Evolutionary conservation across 1,140 invertebrate species (phyloP).

Genomic region (Agrilus planipennis): DNA sequence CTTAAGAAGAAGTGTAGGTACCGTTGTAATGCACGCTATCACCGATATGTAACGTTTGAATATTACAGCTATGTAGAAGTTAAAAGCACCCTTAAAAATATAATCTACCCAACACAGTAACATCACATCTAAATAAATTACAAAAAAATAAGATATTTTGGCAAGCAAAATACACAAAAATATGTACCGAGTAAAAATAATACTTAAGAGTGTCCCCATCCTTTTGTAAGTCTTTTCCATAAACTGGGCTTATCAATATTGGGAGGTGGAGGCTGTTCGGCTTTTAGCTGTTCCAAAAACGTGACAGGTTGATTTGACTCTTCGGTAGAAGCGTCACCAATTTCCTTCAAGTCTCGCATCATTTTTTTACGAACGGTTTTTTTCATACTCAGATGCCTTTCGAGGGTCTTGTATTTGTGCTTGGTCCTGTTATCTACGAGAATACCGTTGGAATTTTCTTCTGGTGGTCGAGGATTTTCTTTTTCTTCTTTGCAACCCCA

Average conservation of each 20-base stretch:
- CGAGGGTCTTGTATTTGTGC: slow-evolving; percentile 51
- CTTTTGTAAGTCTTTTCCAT: slow-evolving; percentile 33
- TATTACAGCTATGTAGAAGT: no score
- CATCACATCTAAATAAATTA: no score
- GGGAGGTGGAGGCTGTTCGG: slow-evolving; percentile 31
- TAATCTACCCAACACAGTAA: no score
- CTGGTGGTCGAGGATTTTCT: slow-evolving; percentile 20
- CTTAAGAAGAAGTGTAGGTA: no score
- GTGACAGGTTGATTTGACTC: slow-evolving; percentile 13
- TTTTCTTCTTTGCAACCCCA: slow-evolving; percentile 25
- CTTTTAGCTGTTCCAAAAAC: slow-evolving; percentile 32
- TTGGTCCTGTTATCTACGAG: slow-evolving; percentile 23
- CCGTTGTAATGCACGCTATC: no score
- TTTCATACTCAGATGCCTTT: slow-evolving; percentile 75
- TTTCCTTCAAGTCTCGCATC: slow-evolving; percentile 58
- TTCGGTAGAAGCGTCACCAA: slow-evolving; percentile 25
- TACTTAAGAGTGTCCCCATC: slow-evolving; percentile 27
- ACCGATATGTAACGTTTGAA: no score
- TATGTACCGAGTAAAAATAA: no score
- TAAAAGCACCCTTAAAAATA: no score
- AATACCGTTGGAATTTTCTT: slow-evolving; percentile 11
- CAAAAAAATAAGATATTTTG: no score
- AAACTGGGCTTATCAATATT: slow-evolving; percentile 33
- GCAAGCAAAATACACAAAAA: no score
- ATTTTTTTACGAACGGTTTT: slow-evolving; percentile 77